phyloP scores from a whole-genome alignment of 1,140 invertebrate genomes.

The Drosophila baimaii region DNA sequence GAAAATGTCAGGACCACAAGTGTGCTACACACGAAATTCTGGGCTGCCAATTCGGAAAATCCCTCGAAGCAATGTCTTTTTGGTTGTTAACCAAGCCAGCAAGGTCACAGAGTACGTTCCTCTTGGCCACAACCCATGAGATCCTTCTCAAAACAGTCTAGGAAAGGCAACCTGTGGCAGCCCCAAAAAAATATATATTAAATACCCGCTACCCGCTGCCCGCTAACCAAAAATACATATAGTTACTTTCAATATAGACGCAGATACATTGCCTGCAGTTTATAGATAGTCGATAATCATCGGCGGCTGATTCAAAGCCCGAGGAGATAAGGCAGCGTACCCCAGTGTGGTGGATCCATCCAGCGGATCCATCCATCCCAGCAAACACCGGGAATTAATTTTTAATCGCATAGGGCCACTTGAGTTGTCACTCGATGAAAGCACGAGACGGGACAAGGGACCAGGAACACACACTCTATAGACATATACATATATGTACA shows the following conservation, averaged over 20 bases:
- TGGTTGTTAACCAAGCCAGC: conserved; percentile 47
- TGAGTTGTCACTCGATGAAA: conserved; percentile 70
- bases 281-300: conserved; percentile 61
- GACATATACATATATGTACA: conserved; percentile 11
- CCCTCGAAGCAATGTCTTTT: conserved; percentile 35
- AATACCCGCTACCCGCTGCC: no score
- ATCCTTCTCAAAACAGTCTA: no score
- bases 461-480: conserved; percentile 24
- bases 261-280: conserved; percentile 14
- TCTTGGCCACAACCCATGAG: no score
- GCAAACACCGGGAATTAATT: conserved; percentile 76
- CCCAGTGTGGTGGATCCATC: conserved; percentile 11
- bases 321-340: conserved; percentile 56
- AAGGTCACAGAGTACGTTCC: conserved; percentile 30
- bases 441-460: conserved; percentile 20
- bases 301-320: conserved; percentile 72
- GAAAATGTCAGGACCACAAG: conserved; percentile 73
- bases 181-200: conserved; percentile 37
- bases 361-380: conserved; percentile 33
- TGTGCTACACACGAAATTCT: conserved; percentile 36
- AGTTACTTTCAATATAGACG: not conserved
- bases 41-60: conserved; percentile 44
- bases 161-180: conserved; percentile 54
- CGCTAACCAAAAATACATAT: conserved; percentile 9
- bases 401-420: conserved; percentile 80